phyloP scores from a whole-genome alignment of 2,888 invertebrate species.

The Dynastes hyllus region DNA sequence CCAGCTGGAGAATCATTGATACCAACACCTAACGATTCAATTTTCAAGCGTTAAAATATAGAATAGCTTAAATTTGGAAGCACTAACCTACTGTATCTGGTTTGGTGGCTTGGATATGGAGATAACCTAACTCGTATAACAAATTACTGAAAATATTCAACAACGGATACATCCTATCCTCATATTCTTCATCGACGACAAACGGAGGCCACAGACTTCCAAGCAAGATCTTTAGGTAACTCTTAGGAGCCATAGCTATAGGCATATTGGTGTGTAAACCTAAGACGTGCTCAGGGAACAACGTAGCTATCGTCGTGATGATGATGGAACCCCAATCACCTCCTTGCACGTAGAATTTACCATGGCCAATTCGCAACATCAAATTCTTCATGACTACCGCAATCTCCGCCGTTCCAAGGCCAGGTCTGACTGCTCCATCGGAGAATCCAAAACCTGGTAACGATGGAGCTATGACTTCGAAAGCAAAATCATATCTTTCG shows the following conservation, averaged over 20 bases:
- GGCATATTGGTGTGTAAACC: slow-evolving; percentile 80
- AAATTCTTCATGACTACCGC: slow-evolving; percentile 78
- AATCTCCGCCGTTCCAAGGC: slow-evolving; percentile 76
- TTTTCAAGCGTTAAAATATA: neutral
- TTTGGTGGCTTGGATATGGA: slow-evolving; percentile 90
- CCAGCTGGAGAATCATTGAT: slow-evolving; percentile 85
- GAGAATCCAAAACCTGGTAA: slow-evolving; percentile 74
- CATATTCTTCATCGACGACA: slow-evolving; percentile 73
- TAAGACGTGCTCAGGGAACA: slow-evolving; percentile 77
- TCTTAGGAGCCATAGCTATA: slow-evolving; percentile 52
- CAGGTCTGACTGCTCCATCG: slow-evolving; percentile 76
- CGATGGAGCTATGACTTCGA: slow-evolving; percentile 78
- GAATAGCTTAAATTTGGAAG: neutral
- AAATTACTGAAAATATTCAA: slow-evolving; percentile 62
- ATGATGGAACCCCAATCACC: slow-evolving; percentile 89
- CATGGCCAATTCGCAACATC: slow-evolving; percentile 80
- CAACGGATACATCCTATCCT: slow-evolving; percentile 74
- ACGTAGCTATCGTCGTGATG: slow-evolving; percentile 75
- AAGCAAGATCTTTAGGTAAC: slow-evolving; percentile 68
- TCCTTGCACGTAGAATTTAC: slow-evolving; percentile 82
- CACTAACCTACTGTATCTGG: slow-evolving; percentile 88
- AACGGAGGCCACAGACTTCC: slow-evolving; percentile 75
- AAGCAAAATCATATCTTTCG: slow-evolving; percentile 75
- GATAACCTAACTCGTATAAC: slow-evolving; percentile 76
- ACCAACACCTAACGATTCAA: slow-evolving; percentile 73